These are phyloP conservation scores for Callionymus lyra DNA, from an alignment of 2,113 vertebrate genomes.

Conservation along the genomic window DNA sequence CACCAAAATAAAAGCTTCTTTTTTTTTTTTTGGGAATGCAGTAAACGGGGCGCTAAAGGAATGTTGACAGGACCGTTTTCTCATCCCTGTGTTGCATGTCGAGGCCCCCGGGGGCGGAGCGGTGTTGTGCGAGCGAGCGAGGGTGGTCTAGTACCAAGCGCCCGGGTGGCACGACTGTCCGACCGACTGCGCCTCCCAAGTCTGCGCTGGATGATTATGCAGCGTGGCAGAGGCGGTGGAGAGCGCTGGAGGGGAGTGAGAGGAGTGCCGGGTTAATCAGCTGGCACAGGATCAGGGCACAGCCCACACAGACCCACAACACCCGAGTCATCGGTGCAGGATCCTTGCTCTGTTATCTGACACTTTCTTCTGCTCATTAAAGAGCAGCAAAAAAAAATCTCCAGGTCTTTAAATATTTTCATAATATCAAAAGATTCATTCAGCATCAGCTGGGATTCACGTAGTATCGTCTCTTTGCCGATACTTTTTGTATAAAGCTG, in stretches of 20 bases:
- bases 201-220: conserved; percentile 49
- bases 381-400: too few species aligned
- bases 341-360: conserved; percentile 51
- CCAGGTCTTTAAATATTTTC: too few species aligned
- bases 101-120: conserved; percentile 31
- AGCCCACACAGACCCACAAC: conserved; percentile 82
- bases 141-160: conserved; percentile 50
- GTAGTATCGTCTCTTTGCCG: too few species aligned
- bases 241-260: conserved; percentile 71
- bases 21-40: conserved; percentile 29
- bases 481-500: too few species aligned
- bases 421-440: too few species aligned
- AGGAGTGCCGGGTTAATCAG: conserved; percentile 77
- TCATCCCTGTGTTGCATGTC: conserved; percentile 33
- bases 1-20: conserved; percentile 37
- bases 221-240: conserved; percentile 53
- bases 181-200: conserved; percentile 39
- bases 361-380: conserved; percentile 15
- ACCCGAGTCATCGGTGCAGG: conserved; percentile 77
- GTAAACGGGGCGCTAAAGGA: conserved; percentile 19
- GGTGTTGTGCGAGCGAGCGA: conserved; percentile 30
- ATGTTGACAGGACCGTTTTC: conserved; percentile 30
- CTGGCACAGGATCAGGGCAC: conserved; percentile 80
- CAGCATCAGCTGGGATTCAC: too few species aligned
- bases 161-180: conserved; percentile 44